phyloP scores from a whole-genome alignment of 2,888 invertebrate genomes.

The Lordiphosa andalusiaca region DNA sequence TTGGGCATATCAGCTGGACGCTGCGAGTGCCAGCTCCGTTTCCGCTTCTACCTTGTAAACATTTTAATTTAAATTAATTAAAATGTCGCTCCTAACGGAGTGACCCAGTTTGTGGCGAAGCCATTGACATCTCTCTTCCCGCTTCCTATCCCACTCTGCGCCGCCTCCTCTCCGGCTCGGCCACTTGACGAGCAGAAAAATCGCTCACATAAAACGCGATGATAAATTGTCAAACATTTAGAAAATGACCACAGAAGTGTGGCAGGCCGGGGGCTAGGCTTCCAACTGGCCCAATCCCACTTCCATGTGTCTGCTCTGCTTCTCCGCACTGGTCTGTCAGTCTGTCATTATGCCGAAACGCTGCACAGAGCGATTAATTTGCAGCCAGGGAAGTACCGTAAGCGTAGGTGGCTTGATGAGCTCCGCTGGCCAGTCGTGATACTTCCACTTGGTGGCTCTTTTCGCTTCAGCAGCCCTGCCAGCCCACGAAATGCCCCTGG shows the following conservation, averaged over 20 bases:
- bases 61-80: constrained; percentile 72
- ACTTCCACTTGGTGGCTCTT: constrained; percentile 27
- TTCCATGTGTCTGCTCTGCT: constrained; percentile 11
- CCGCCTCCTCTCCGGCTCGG: not conserved
- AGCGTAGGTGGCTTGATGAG: constrained; percentile 71
- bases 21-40: constrained; percentile 16
- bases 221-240: constrained; percentile 62
- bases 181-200: constrained; percentile 41
- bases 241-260: constrained; percentile 65
- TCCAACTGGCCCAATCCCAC: constrained; percentile 22
- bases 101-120: constrained; percentile 50
- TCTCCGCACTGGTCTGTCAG: constrained; percentile 27
- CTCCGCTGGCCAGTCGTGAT: constrained; percentile 48
- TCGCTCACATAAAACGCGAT: constrained; percentile 35
- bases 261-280: constrained; percentile 48
- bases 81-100: constrained; percentile 38
- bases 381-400: constrained; percentile 63
- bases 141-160: not conserved
- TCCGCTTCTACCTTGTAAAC: constrained; percentile 44
- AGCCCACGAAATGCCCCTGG: constrained; percentile 22
- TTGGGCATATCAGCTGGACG: constrained; percentile 51
- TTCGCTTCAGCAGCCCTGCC: constrained; percentile 46
- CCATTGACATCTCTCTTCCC: constrained; percentile 53
- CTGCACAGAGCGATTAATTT: constrained; percentile 61
- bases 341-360: constrained; percentile 45